Evolutionary conservation across 1,140 invertebrate genomes (phyloP), one percentile per base, ranked within the genome.

Genomic region (Notospermus geniculatus): DNA sequence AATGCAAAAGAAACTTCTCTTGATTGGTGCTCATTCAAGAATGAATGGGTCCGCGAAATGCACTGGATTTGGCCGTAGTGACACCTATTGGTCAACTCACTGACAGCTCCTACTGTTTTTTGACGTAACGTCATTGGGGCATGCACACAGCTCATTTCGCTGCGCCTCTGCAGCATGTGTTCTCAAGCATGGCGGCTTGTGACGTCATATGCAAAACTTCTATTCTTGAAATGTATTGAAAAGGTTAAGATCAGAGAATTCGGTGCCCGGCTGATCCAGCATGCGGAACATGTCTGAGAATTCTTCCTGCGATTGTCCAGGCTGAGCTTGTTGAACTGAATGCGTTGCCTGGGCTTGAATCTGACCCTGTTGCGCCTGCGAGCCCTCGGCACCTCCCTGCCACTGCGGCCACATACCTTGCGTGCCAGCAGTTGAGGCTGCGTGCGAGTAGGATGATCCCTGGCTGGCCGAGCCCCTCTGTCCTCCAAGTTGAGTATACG

Each of bases 231-330:
- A 92, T 65, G 91, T 89, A 77, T 91, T 94, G 77, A 97, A 97
- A 92, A 97, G 97, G 59, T 86, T 86, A 63, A 97, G 85, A 80
- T 97, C 93, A 80, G 57, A 73, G 56, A 76, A 78, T 55, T 78
- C 78, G 23, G 69, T 66, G 17, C 63, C 64, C 9, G 68, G 68
- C 43, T 71, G 73, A 56, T 84, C 83, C 23, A 97, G 85, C 87
- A 97, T 95, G 81, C 95, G 92, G 65, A 97, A 85, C 91, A 96
- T 93, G 71, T 97, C 93, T 28, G 91, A 91, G 28, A 96, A 86
- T 82, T 97, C 93, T 73, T 92, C 91, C 27, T 89, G 68, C 52
- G 71, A 69, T 45, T 73, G 72, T 11, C 66, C 65, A 45, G 67
- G 66, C 22, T 67, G 67, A 27, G 69, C 67, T 59, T 67, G 69